These are phyloP conservation scores for Muntiacus reevesi DNA, from an alignment of 2,113 vertebrate genomes.

Conservation along the genomic window DNA sequence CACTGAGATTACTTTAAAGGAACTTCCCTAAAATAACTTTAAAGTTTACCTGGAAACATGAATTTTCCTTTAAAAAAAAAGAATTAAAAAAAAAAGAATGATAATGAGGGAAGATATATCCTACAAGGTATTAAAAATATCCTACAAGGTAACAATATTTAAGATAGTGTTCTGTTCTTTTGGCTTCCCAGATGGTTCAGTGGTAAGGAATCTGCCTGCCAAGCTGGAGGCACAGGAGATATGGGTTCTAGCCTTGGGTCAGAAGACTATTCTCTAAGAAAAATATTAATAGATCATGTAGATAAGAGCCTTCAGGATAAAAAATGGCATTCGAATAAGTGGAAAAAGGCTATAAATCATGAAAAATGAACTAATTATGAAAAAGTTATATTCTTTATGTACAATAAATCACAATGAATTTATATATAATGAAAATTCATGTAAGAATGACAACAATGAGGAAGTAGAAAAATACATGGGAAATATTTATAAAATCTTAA, in stretches of 20 bases:
- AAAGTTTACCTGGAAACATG: constrained; percentile 7
- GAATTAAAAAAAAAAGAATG: neutral
- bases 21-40: neutral
- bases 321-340: neutral
- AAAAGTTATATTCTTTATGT: neutral
- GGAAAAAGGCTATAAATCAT: neutral
- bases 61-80: neutral
- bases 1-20: neutral
- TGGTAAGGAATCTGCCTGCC: neutral
- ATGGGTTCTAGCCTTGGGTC: neutral
- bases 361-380: neutral
- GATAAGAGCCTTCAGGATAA: neutral
- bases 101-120: neutral
- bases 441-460: constrained; percentile 16
- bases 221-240: neutral
- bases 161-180: neutral
- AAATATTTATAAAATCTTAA: neutral
- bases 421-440: neutral
- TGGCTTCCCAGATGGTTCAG: neutral
- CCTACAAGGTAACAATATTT: neutral
- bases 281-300: neutral
- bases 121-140: neutral
- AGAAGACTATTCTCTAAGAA: neutral
- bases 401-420: neutral
- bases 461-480: neutral